A percentile compares a stretch with the other conserved stretches of the same genome.
Conservation (phyloP, 1,140 invertebrate genomes). For the Hylyphantes graminicola region DNA sequence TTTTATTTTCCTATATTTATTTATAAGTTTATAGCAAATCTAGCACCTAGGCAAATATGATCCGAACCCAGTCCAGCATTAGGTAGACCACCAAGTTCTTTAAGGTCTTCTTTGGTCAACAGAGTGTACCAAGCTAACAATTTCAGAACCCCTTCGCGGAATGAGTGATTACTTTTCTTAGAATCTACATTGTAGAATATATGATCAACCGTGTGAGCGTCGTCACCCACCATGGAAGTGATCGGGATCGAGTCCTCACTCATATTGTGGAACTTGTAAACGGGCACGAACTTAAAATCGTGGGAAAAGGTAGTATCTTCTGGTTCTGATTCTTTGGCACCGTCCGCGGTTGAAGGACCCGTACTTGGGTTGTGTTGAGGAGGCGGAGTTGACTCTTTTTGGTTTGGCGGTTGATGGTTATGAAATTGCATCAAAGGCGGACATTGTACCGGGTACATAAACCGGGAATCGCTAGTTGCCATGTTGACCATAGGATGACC, state of each 20-base stretch:
- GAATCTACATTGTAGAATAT: slow-evolving; percentile 28
- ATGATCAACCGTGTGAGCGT: slow-evolving; percentile 42
- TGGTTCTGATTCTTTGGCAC: too few species aligned
- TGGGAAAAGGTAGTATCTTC: slow-evolving; percentile 4
- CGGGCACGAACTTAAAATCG: slow-evolving; percentile 35
- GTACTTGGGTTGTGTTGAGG: too few species aligned
- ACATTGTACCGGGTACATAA: too few species aligned
- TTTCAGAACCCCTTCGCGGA: slow-evolving; percentile 24
- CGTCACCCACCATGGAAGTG: slow-evolving; percentile 27
- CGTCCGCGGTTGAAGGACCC: too few species aligned
- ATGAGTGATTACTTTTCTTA: not conserved
- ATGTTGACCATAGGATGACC: too few species aligned
- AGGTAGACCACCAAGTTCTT: slow-evolving; percentile 60
- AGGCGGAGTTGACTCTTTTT: too few species aligned
- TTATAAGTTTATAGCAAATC: slow-evolving; percentile 43
- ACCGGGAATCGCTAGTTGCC: too few species aligned
- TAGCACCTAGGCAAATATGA: slow-evolving; percentile 61
- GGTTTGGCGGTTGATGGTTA: too few species aligned
- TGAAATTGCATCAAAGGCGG: too few species aligned
- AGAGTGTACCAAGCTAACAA: slow-evolving; percentile 35
- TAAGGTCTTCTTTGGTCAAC: slow-evolving; percentile 11
- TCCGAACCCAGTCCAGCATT: slow-evolving; percentile 63
- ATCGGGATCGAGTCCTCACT: not conserved
- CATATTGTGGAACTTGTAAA: slow-evolving; percentile 14
- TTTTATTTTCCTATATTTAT: too few species aligned